These are phyloP conservation scores for Anthrax anthrax DNA, from an alignment of 2,888 invertebrate genomes.

Conservation along the genomic window DNA sequence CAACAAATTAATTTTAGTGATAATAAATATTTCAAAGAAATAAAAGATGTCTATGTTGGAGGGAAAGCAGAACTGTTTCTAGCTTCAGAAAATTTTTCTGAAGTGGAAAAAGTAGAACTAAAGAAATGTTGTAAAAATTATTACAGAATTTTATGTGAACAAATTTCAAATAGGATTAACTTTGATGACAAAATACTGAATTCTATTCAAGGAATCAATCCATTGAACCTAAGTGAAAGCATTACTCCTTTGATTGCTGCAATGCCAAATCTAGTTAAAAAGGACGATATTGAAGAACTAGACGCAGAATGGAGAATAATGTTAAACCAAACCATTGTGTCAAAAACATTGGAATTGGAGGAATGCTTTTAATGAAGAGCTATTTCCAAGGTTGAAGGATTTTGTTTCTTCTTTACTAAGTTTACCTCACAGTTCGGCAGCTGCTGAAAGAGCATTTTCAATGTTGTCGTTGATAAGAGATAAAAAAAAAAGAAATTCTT, in stretches of 20 bases:
- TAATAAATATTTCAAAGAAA: too few relatives aligned
- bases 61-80: too few relatives aligned
- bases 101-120: background rate
- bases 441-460: too few relatives aligned
- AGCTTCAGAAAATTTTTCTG: too few relatives aligned
- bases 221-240: constrained; percentile 1
- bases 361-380: too few relatives aligned
- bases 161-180: constrained; percentile 5
- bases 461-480: too few relatives aligned
- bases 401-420: too few relatives aligned
- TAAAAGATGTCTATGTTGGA: too few relatives aligned
- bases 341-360: background rate
- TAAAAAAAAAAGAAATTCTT: too few relatives aligned
- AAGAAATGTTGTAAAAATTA: constrained; percentile 5
- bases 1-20: too few relatives aligned
- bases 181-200: constrained; percentile 4
- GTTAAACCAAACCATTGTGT: constrained; percentile 4
- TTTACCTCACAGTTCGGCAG: too few relatives aligned
- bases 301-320: constrained; percentile 8
- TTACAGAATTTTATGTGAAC: constrained; percentile 3
- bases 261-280: constrained; percentile 3
- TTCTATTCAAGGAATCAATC: constrained; percentile 3
- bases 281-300: constrained; percentile 5
- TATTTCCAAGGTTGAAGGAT: too few relatives aligned
- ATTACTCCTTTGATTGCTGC: background rate